These are phyloP conservation scores for Drosophila eugracilis DNA, from an alignment of 1,140 invertebrate species.

Conservation along the genomic window DNA sequence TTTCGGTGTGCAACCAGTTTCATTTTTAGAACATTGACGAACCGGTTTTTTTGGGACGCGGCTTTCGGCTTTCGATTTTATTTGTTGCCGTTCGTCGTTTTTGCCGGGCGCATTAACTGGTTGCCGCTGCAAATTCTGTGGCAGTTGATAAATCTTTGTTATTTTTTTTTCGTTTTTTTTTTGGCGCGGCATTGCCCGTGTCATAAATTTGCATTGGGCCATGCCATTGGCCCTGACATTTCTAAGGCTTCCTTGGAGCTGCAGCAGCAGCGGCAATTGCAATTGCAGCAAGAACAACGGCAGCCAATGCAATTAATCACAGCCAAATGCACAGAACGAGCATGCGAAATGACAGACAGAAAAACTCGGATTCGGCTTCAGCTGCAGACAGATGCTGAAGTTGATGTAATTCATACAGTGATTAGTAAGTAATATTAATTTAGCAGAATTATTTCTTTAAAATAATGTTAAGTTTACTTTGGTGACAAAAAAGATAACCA, in stretches of 20 bases:
- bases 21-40: conserved; percentile 80
- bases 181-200: conserved; percentile 69
- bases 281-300: conserved; percentile 31
- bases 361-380: conserved; percentile 33
- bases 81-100: conserved; percentile 68
- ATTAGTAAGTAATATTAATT: not conserved
- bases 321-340: conserved; percentile 81
- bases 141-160: conserved; percentile 80
- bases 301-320: conserved; percentile 83
- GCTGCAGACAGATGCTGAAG: conserved; percentile 43
- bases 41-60: conserved; percentile 77
- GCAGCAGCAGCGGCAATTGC: conserved; percentile 16
- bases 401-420: conserved; percentile 53
- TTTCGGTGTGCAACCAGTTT: conserved; percentile 69
- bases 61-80: conserved; percentile 76
- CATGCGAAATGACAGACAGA: conserved; percentile 74
- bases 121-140: conserved; percentile 57
- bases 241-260: conserved; percentile 77
- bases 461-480: not conserved
- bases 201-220: conserved; percentile 82
- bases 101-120: conserved; percentile 75
- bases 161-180: no score
- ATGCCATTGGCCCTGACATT: conserved; percentile 82
- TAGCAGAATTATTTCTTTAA: not conserved
- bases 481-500: no score